Evolutionary conservation across 2,113 vertebrate species (phyloP), one percentile per base, ranked within the genome.

Genomic region (Atlantisia rogersi): DNA sequence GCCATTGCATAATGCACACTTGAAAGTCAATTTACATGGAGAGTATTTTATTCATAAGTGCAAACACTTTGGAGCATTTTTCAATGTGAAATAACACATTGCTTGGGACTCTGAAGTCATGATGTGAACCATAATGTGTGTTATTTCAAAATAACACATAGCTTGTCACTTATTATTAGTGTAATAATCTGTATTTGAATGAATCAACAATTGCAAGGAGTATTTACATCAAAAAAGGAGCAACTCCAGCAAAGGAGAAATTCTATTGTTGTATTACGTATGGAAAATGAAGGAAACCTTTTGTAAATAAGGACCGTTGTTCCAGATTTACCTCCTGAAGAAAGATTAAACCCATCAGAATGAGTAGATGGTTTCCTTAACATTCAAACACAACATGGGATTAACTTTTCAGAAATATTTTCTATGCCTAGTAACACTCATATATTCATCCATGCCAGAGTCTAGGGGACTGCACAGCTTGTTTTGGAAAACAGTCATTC

Each of bases 91-190:
- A 84, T 67, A 94, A 93, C 85, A 94, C 85, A 82, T 78, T 92
- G 71, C 73, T 91, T 24, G 29, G 25, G 69, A 92, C 96, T 96
- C 94, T 79, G 63, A 93, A 96, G 96, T 81, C 65, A 88, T 56
- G 77, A 97, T 92, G 87, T 90, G 92, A 96, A 90, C 95, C 82
- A 87, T 90, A 94, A 96, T 92, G 91, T 82, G 77, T 88, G 79
- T 77, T 96, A 95, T 92, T 97, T 94, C 91, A 94, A 93, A 97
- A 94, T 86, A 97, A 94, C 92, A 96, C 94, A 92, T 40, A 95
- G 74, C 77, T 95, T 96, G 87, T 95, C 94, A 87, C 82, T 94
- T 95, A 85, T 67, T 92, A 87, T 95, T 93, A 82, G 55, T 87
- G 77, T 48, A 93, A 87, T 94, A 86, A 81, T 76, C 60, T 62